These are phyloP conservation scores for Oncorhynchus clarkii DNA, from an alignment of 2,113 vertebrate species.

Conservation along the genomic window DNA sequence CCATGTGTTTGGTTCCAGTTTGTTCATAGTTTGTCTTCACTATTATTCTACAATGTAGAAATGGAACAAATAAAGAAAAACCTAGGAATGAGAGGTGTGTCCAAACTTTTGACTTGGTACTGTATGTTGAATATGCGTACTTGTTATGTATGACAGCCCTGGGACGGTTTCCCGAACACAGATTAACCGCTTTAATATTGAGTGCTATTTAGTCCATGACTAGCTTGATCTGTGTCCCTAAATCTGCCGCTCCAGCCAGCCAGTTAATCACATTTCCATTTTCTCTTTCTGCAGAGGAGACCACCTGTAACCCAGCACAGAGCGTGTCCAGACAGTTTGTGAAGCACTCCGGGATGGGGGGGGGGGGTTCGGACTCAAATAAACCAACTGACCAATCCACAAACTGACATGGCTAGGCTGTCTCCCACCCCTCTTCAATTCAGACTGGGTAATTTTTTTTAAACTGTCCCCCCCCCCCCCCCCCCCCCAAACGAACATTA, in stretches of 20 bases:
- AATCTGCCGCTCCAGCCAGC: background rate
- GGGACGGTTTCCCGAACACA: too few species aligned
- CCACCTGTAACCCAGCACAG: constrained; percentile 24
- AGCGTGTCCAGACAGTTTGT: constrained; percentile 38
- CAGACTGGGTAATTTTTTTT: constrained; percentile 7
- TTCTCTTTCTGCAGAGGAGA: background rate
- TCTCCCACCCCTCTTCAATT: constrained; percentile 25
- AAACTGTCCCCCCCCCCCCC: constrained; percentile 45
- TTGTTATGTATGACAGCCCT: too few species aligned
- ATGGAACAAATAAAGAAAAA: too few species aligned
- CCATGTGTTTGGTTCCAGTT: too few species aligned
- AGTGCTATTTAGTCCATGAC: too few species aligned
- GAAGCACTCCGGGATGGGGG: constrained; percentile 26
- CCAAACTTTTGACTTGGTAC: too few species aligned
- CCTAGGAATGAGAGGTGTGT: too few species aligned
- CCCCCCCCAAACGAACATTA: constrained; percentile 57
- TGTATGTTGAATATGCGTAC: too few species aligned
- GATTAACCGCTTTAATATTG: too few species aligned
- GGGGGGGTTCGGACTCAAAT: constrained; percentile 7
- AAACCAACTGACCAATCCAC: constrained; percentile 40
- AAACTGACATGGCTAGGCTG: constrained; percentile 30
- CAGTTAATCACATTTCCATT: background rate
- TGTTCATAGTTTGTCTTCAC: too few species aligned
- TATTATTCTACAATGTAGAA: too few species aligned
- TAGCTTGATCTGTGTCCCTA: too few species aligned